These are phyloP conservation scores for Tetragonula carbonaria DNA, from an alignment of 2,888 invertebrate species.

Conservation along the genomic window DNA sequence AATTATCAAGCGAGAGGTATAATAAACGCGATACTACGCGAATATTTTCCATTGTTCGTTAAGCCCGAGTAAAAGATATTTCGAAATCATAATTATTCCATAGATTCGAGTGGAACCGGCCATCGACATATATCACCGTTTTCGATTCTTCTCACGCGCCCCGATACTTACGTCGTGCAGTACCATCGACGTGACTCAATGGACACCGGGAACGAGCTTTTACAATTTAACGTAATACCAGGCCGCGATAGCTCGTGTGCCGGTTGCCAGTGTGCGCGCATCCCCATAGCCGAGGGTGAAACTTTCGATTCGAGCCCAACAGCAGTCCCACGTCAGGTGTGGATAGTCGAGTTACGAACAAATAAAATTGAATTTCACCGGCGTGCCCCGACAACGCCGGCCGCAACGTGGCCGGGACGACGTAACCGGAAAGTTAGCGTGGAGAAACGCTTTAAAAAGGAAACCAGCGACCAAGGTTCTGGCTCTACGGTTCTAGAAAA, in stretches of 20 bases:
- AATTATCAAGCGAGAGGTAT: no score
- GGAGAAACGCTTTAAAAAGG: slow-evolving; percentile 20
- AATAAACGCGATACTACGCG: no score
- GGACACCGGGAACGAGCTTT: slow-evolving; percentile 26
- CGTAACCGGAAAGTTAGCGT: slow-evolving; percentile 43
- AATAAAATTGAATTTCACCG: slow-evolving; percentile 49
- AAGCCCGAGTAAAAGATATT: not conserved
- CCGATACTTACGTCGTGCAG: slow-evolving; percentile 16
- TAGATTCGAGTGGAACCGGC: not conserved
- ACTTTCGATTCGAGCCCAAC: slow-evolving; percentile 32
- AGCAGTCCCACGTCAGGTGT: slow-evolving; percentile 34
- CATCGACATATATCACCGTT: not conserved
- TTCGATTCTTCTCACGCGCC: slow-evolving; percentile 13
- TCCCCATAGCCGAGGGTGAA: slow-evolving; percentile 9
- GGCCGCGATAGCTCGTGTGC: not conserved
- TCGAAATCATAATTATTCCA: not conserved
- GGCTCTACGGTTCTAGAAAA: slow-evolving; percentile 4
- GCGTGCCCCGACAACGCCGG: not conserved
- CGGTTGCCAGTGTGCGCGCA: not conserved
- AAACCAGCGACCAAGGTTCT: not conserved
- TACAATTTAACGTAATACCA: slow-evolving; percentile 33
- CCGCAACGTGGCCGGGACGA: slow-evolving; percentile 22
- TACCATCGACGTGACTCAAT: slow-evolving; percentile 33
- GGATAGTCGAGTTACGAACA: slow-evolving; percentile 47
- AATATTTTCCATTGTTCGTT: no score